These are phyloP conservation scores for Balanococcus diminutus DNA, from an alignment of 2,888 invertebrate genomes.

Conservation along the genomic window DNA sequence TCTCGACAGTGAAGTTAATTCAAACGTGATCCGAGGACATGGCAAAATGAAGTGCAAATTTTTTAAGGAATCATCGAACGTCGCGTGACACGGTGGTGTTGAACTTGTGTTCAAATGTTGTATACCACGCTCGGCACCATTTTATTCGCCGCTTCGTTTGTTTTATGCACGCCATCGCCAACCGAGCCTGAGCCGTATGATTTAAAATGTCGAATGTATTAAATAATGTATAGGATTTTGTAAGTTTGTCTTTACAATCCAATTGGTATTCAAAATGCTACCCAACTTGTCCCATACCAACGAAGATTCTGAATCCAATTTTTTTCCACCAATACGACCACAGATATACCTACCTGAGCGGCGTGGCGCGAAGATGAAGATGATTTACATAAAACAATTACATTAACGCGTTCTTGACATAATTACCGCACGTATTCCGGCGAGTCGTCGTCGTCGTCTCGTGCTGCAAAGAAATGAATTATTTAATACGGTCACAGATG, in stretches of 20 bases:
- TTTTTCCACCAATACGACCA: conserved; percentile 14
- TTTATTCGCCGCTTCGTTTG: neutral
- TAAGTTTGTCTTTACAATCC: conserved; percentile 14
- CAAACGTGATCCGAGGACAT: neutral
- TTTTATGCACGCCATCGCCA: conserved; percentile 15
- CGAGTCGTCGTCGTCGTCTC: conserved; percentile 35
- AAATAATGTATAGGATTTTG: conserved; percentile 34
- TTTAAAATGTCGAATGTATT: conserved; percentile 15
- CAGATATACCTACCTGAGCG: too few relatives aligned
- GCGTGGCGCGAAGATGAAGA: conserved; percentile 15
- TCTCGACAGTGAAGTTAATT: too few relatives aligned
- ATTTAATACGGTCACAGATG: conserved; percentile 46
- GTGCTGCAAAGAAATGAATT: conserved; percentile 41
- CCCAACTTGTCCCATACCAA: neutral
- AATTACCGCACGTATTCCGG: conserved; percentile 34
- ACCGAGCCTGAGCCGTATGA: too few relatives aligned
- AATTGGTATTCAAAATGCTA: neutral
- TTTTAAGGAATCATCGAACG: neutral
- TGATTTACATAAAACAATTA: conserved; percentile 37
- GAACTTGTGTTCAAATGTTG: conserved; percentile 28
- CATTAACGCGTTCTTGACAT: conserved; percentile 48
- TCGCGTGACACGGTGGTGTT: conserved; percentile 32
- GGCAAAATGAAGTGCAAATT: neutral
- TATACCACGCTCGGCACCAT: conserved; percentile 10
- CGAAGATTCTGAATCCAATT: neutral